A percentile compares a stretch with the other conserved stretches of the same genome.
Evolutionary conservation across 2,888 invertebrate genomes (phyloP).

Genomic region (Chrysodeixis includens): DNA sequence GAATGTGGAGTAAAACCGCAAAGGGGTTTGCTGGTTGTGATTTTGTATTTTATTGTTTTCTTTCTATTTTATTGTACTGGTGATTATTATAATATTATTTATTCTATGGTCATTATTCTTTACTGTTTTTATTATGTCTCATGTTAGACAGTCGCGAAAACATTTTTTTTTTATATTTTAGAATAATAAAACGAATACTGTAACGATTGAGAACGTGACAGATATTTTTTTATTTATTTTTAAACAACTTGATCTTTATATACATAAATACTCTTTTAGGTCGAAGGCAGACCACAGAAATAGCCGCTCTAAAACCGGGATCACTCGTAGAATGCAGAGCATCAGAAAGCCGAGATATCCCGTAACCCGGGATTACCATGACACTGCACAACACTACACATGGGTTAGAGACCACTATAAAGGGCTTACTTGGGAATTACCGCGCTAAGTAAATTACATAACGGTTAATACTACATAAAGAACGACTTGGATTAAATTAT

Average conservation of each 20-base stretch:
- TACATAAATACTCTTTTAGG: no score
- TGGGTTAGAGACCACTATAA: slow-evolving; percentile 42
- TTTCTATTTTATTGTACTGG: neutral
- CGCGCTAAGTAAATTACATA: slow-evolving; percentile 51
- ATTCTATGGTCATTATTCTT: no score
- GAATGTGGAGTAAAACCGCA: neutral
- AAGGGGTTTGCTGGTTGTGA: neutral
- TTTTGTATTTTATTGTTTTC: neutral
- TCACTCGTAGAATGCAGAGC: slow-evolving; percentile 43
- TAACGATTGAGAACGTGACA: no score
- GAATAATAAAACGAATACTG: no score
- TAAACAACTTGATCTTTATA: no score
- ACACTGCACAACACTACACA: slow-evolving; percentile 52
- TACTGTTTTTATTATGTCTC: no score
- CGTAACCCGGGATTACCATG: slow-evolving; percentile 49
- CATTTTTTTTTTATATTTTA: no score
- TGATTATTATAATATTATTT: no score
- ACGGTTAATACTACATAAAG: slow-evolving; percentile 37
- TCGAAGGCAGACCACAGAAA: slow-evolving; percentile 15
- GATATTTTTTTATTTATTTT: no score
- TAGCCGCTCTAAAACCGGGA: slow-evolving; percentile 39
- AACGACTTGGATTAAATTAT: slow-evolving; percentile 27
- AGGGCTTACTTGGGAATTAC: slow-evolving; percentile 51
- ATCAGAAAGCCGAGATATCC: slow-evolving; percentile 43
- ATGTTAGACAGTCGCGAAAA: no score